phyloP scores from a whole-genome alignment of 2,888 invertebrate genomes.

The Stegana nigrithorax region DNA sequence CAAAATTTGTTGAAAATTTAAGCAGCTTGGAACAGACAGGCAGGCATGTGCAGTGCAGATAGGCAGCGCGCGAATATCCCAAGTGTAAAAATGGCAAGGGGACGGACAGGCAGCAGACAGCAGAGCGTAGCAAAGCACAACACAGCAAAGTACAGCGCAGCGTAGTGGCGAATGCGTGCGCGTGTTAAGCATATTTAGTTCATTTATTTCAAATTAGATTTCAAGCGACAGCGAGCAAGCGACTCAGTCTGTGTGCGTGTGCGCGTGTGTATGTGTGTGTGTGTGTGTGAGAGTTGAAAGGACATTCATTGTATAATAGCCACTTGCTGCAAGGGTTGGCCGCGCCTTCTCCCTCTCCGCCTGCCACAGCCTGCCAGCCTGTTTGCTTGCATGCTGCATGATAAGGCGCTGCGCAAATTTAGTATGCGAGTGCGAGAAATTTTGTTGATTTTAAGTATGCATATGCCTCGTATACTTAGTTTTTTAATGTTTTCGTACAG shows the following conservation, averaged over 20 bases:
- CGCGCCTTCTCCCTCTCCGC: background rate
- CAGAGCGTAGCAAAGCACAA: background rate
- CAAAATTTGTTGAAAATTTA: slow-evolving; percentile 11
- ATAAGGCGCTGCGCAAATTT: too few relatives aligned
- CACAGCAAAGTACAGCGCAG: background rate
- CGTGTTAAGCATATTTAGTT: slow-evolving; percentile 66
- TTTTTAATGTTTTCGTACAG: too few relatives aligned
- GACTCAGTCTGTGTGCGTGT: too few relatives aligned
- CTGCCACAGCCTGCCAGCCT: too few relatives aligned
- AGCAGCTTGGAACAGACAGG: too few relatives aligned
- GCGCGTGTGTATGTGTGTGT: too few relatives aligned
- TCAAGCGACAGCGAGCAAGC: slow-evolving; percentile 38
- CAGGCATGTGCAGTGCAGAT: too few relatives aligned
- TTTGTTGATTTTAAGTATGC: slow-evolving; percentile 12
- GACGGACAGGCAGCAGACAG: background rate
- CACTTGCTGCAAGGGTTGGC: background rate
- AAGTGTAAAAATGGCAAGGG: background rate
- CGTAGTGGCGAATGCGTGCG: slow-evolving; percentile 32
- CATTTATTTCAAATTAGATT: slow-evolving; percentile 65
- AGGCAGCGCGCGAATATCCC: slow-evolving; percentile 1
- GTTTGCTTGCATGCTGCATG: too few relatives aligned
- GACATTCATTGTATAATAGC: background rate
- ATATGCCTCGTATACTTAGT: too few relatives aligned
- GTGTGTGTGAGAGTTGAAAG: background rate
- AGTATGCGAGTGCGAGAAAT: too few relatives aligned